Evolutionary conservation across 2,888 invertebrate species (phyloP).

Genomic region (Philonicus albiceps): DNA sequence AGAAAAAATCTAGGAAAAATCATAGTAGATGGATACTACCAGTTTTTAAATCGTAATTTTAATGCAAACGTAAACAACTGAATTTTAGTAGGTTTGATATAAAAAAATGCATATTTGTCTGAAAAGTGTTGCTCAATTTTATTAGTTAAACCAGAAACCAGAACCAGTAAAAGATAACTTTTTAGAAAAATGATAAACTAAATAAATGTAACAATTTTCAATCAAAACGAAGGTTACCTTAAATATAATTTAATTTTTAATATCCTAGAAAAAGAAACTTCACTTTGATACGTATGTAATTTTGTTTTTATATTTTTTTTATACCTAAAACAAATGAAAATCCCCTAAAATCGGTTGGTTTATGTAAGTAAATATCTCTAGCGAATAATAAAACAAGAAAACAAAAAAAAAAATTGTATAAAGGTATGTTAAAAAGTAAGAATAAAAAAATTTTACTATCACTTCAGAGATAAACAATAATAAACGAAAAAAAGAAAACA

Average conservation of each 20-base stretch:
- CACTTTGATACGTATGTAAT: not conserved
- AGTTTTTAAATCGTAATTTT: no score
- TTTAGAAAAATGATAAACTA: no score
- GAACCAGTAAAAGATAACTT: no score
- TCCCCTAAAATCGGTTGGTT: not conserved
- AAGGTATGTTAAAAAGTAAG: not conserved
- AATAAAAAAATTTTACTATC: not conserved
- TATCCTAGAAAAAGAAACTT: no score
- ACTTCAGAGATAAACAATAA: constrained; percentile 1
- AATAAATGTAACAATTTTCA: no score
- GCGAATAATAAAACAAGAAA: not conserved
- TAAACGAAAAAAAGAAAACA: not conserved
- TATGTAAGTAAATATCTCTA: not conserved
- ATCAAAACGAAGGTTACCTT: no score
- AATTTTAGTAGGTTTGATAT: no score
- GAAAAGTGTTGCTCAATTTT: no score
- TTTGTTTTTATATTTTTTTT: not conserved
- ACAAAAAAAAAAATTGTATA: not conserved
- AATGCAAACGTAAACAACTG: no score
- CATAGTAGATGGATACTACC: not conserved
- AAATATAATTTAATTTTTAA: not conserved
- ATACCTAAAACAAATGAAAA: not conserved
- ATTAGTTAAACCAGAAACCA: no score
- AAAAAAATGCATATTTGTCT: no score
- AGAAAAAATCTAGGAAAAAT: not conserved